Evolutionary conservation across 2,113 vertebrate species (phyloP).

Genomic region (Corythornis vintsioides): DNA sequence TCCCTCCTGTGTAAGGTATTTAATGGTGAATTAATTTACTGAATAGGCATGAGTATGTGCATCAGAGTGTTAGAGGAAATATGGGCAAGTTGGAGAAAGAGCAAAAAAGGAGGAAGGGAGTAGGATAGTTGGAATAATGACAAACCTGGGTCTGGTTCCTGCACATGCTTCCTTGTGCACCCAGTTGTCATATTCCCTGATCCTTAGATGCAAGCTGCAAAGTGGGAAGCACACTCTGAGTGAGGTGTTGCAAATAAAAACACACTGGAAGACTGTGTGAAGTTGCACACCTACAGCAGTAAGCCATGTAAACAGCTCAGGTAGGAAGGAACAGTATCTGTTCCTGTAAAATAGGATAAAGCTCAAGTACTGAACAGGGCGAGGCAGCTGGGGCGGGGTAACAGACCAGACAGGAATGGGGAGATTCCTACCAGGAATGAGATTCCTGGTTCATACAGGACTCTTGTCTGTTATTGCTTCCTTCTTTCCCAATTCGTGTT

Average conservation of each 20-base stretch:
- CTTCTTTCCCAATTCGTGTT: slow-evolving; percentile 15
- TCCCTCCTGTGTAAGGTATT: background rate
- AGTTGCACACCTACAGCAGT: background rate
- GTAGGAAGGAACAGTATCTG: slow-evolving; percentile 22
- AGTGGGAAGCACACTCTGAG: background rate
- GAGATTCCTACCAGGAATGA: slow-evolving; percentile 66
- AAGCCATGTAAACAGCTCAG: background rate
- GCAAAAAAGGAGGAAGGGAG: background rate
- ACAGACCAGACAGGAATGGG: slow-evolving; percentile 71
- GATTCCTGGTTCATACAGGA: slow-evolving; percentile 57
- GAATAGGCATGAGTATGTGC: background rate
- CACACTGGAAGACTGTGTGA: background rate
- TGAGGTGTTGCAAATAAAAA: background rate
- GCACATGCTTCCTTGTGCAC: background rate
- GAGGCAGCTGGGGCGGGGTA: slow-evolving; percentile 46
- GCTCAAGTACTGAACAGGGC: background rate
- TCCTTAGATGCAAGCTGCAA: background rate
- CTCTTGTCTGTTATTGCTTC: slow-evolving; percentile 47
- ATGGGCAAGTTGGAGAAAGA: background rate
- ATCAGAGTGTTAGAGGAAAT: background rate
- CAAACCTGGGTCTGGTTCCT: background rate
- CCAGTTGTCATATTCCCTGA: background rate
- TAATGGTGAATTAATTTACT: background rate
- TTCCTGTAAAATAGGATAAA: slow-evolving; percentile 25
- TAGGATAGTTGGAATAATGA: background rate